Base-by-base conservation (phyloP, 2,113 vertebrate genomes). In the Python bivittatus region DNA sequence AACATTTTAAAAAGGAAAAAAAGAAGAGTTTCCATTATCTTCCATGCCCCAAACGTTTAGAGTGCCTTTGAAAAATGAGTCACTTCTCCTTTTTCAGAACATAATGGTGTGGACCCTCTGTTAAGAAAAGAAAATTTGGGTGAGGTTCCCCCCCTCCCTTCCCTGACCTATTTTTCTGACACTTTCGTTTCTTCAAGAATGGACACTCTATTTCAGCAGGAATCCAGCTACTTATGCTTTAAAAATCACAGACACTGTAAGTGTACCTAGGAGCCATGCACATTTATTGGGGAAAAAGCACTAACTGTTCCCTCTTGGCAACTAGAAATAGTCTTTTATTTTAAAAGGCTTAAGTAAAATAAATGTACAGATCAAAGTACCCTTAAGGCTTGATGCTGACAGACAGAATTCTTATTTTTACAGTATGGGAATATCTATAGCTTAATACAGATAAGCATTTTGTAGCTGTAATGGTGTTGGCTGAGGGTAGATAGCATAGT, bases 131-230 rank as follows among this genome's bases (percentile, higher is more conserved):
- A 1, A 0, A 0, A 0, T 0, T 93, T 9, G 72, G 57, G 3
- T 22, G 27, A 88, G 42, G 54, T 57, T 56, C 90, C 56, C 4
- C 0, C 0, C 1, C 1, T 7, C 0, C 6, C 7, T 7, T 42
- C 72, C 72, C 0, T 88, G 20, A 29, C 68, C 61, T 83, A 86
- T 54, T 29, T 91, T 88, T 29, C 42, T 92, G 2, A 1, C 2
- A 44, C 4, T 83, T 90, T 25, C 93, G 88, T 42, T 88, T 52
- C 91, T 15, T 56, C 61, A 48, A 44, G 87, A 86, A n/a, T 61
- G 93, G 4, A 7, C 27, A 29, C 61, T 60, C 17, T 85, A 29
- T 60, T 85, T 52, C 17, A n/a, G 3, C 64, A 60, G 89, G 3
- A 91, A 91, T 58, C 90, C 25, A 0, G 86, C 83, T 0, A 25